Evolutionary conservation across 2,797 vertebrate genomes (phyloP).

Genomic region (Manis crassicaudata): DNA sequence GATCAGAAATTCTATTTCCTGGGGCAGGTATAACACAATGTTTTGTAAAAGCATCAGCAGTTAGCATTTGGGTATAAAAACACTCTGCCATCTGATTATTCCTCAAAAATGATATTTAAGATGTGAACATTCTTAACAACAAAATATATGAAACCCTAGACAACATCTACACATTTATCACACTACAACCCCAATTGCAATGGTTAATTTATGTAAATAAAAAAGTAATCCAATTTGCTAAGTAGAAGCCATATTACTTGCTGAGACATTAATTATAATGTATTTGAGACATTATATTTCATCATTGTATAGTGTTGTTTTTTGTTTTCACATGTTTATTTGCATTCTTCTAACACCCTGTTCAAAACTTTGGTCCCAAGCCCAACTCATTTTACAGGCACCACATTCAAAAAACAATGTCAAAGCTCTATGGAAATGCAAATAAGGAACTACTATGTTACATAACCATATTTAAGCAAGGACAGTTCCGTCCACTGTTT

Average conservation of each 20-base stretch:
- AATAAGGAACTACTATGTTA: slow-evolving; percentile 21
- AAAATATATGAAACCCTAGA: slow-evolving; percentile 11
- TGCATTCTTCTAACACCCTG: slow-evolving; percentile 36
- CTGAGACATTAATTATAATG: background rate
- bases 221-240: slow-evolving; percentile 28
- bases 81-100: background rate
- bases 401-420: slow-evolving; percentile 32
- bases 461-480: background rate
- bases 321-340: slow-evolving; percentile 25
- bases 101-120: background rate
- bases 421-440: slow-evolving; percentile 64
- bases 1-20: background rate
- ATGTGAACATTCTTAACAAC: background rate
- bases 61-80: background rate
- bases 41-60: background rate
- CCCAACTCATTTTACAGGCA: slow-evolving; percentile 57
- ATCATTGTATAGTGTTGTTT: background rate
- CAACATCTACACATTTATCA: background rate
- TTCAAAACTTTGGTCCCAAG: slow-evolving; percentile 49
- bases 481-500: slow-evolving; percentile 44
- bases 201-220: background rate
- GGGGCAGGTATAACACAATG: background rate
- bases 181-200: background rate
- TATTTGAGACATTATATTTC: background rate
- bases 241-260: background rate